Percentiles rank a stretch among this genome's conserved stretches.
Conservation (phyloP, 2,797 vertebrate species). For the Helarctos malayanus region DNA sequence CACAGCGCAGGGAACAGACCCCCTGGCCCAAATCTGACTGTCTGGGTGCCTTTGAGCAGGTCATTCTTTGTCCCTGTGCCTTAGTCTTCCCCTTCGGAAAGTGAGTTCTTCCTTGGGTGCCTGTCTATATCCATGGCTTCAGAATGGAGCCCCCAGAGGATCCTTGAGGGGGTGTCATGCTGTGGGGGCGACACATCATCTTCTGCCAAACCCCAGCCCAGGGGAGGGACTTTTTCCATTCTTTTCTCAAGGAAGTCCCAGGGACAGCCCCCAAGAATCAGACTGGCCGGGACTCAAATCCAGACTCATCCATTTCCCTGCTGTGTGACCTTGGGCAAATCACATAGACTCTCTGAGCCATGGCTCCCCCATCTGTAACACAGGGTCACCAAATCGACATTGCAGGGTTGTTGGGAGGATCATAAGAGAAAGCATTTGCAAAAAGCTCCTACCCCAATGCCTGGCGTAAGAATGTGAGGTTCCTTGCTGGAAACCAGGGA, state of each 20-base stretch:
- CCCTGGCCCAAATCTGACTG: background rate
- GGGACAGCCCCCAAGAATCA: background rate
- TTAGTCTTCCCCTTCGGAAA: slow-evolving; percentile 5
- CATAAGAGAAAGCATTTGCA: background rate
- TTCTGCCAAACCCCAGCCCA: slow-evolving; percentile 63
- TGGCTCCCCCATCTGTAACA: background rate
- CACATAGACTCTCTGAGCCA: slow-evolving; percentile 13
- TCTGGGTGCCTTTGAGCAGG: background rate
- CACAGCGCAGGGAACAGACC: background rate
- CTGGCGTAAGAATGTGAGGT: rapidly evolving
- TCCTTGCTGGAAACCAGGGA: background rate
- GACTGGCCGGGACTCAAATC: background rate
- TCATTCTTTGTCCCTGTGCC: background rate
- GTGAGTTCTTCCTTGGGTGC: background rate
- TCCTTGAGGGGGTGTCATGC: slow-evolving; percentile 38
- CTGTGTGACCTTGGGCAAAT: slow-evolving; percentile 70
- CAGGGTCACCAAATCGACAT: rapidly evolving
- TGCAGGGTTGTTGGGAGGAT: background rate
- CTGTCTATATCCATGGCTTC: background rate
- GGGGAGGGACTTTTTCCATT: slow-evolving; percentile 17
- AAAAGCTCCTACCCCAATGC: background rate
- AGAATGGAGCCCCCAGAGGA: slow-evolving; percentile 59
- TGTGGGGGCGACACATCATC: slow-evolving; percentile 56
- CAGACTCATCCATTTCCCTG: background rate
- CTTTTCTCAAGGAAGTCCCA: slow-evolving; percentile 60